phyloP scores from a whole-genome alignment of 2,888 invertebrate species.

The Tetranychus piercei region DNA sequence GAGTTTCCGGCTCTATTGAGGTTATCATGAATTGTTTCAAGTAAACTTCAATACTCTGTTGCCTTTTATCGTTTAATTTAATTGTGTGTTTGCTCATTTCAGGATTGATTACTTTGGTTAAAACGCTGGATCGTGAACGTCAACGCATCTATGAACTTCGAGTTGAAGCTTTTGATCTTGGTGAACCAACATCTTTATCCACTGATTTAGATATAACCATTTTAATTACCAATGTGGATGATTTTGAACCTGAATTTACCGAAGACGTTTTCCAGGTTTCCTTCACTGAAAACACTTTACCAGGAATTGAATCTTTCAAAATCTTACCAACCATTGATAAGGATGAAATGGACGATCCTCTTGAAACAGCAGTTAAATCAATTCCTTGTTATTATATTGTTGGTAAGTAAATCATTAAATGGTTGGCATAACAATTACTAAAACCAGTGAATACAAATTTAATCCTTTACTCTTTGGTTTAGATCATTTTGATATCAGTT shows the following conservation, averaged over 20 bases:
- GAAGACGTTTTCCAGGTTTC: conserved; percentile 39
- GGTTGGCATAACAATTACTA: not conserved
- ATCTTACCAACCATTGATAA: conserved; percentile 65
- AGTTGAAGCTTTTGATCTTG: conserved; percentile 73
- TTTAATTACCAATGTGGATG: conserved; percentile 72
- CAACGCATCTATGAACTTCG: conserved; percentile 44
- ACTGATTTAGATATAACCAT: conserved; percentile 69
- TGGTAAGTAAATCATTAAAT: conserved; percentile 31
- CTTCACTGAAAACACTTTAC: conserved; percentile 41
- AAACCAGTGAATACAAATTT: not conserved
- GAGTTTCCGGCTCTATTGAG: not conserved
- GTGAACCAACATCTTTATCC: conserved; percentile 63
- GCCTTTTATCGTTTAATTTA: conserved; percentile 9
- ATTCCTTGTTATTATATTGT: conserved; percentile 83
- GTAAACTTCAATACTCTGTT: conserved; percentile 5
- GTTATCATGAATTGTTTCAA: not conserved
- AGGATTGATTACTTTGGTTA: conserved; percentile 48
- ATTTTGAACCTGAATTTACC: conserved; percentile 70
- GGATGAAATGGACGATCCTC: conserved; percentile 63
- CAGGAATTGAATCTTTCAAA: conserved; percentile 47
- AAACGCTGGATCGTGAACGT: conserved; percentile 55
- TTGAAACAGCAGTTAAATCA: conserved; percentile 47
- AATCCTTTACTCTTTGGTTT: not conserved
- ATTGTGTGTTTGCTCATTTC: conserved; percentile 1
- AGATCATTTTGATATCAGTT: not conserved